A percentile compares a stretch with the other conserved stretches of the same genome.
Evolutionary conservation across 2,113 vertebrate species (phyloP).

Genomic region (Catharus minimus): DNA sequence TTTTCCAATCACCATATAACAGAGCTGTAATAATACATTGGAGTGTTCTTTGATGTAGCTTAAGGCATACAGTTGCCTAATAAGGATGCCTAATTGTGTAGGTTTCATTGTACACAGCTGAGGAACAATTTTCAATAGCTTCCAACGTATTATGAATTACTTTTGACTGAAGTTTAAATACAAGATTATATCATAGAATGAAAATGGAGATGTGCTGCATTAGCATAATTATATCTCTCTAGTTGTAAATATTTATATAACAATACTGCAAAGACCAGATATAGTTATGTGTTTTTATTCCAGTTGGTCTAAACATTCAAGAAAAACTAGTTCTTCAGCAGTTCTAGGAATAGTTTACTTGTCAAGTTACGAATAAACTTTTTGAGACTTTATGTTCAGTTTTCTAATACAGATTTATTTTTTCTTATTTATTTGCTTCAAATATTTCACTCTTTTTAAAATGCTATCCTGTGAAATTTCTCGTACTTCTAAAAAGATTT

Average conservation of each 20-base stretch:
- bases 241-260: slow-evolving; percentile 34
- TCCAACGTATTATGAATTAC: neutral
- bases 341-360: neutral
- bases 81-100: neutral
- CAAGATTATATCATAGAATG: neutral
- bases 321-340: slow-evolving; percentile 19
- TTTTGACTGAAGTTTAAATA: slow-evolving; percentile 5
- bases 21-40: neutral
- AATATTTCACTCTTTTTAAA: neutral
- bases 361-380: neutral
- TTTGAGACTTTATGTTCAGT: neutral
- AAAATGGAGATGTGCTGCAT: slow-evolving; percentile 7
- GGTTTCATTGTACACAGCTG: neutral
- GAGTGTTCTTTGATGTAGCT: slow-evolving; percentile 10
- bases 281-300: neutral
- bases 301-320: neutral
- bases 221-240: slow-evolving; percentile 27
- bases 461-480: neutral
- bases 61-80: neutral
- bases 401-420: neutral
- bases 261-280: neutral
- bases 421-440: neutral
- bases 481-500: neutral
- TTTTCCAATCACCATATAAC: slow-evolving; percentile 25
- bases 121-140: neutral